Conservation (phyloP, 2,113 vertebrate genomes). For the Gavia stellata region DNA sequence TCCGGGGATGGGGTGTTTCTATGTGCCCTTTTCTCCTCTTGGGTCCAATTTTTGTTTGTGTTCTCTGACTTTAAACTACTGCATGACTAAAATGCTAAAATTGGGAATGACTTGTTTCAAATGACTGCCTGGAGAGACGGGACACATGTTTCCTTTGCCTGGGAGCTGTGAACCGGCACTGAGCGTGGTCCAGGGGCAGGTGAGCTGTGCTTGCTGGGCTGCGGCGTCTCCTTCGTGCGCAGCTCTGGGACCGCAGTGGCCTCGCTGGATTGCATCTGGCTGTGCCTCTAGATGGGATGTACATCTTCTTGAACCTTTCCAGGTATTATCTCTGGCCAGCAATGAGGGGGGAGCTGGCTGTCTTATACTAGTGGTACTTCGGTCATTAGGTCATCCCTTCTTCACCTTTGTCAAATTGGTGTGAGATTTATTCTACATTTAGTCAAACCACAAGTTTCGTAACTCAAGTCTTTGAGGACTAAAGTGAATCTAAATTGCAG, state of each 20-base stretch:
- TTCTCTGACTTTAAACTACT: not conserved
- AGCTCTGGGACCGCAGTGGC: not conserved
- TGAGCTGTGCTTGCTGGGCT: not conserved
- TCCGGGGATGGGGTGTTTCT: not conserved
- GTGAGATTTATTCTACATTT: not conserved
- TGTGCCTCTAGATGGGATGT: not conserved
- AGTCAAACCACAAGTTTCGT: not conserved
- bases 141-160: not conserved
- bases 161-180: accelerated
- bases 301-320: not conserved
- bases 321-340: not conserved
- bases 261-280: not conserved
- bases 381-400: not conserved
- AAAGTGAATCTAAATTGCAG: not conserved
- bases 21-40: not conserved
- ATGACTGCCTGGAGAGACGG: not conserved
- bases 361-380: not conserved
- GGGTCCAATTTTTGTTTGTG: not conserved
- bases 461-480: not conserved
- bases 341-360: not conserved
- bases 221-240: accelerated
- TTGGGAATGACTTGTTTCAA: not conserved
- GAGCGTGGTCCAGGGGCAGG: not conserved
- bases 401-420: not conserved
- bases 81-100: not conserved